phyloP scores from a whole-genome alignment of 92 coral and sea anemone species.

The Actinostola sp. region DNA sequence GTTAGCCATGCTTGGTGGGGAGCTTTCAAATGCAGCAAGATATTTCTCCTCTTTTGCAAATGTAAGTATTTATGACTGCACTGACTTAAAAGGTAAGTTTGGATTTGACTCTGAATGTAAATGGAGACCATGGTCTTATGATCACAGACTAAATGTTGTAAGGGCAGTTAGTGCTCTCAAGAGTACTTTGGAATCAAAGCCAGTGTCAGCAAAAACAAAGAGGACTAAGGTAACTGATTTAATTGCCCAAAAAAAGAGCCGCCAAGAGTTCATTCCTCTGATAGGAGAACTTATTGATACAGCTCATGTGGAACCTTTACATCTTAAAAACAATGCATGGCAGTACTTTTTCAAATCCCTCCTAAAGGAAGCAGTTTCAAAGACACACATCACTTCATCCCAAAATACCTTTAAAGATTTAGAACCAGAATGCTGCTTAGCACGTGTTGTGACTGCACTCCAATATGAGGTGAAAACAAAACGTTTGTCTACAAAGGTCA shows the following conservation, averaged over 20 bases:
- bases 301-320: conserved; percentile 61
- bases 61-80: conserved; percentile 57
- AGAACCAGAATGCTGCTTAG: conserved; percentile 53
- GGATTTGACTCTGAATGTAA: conserved; percentile 34
- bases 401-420: conserved; percentile 71
- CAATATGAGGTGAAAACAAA: conserved; percentile 64
- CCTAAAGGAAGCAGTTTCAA: conserved; percentile 65
- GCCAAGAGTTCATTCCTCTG: conserved; percentile 47
- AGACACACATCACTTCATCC: too few relatives aligned
- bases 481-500: conserved; percentile 61
- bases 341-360: conserved; percentile 58
- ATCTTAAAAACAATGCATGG: conserved; percentile 69
- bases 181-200: conserved; percentile 15
- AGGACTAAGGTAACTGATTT: conserved; percentile 43
- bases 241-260: conserved; percentile 33
- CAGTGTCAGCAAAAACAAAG: conserved; percentile 19
- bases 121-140: conserved; percentile 60
- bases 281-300: conserved; percentile 46
- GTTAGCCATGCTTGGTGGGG: conserved; percentile 86
- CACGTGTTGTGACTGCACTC: conserved; percentile 51
- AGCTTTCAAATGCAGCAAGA: conserved; percentile 65
- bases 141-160: conserved; percentile 33
- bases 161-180: conserved; percentile 36
- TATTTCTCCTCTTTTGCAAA: conserved; percentile 72
- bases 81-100: conserved; percentile 66